Percentiles rank a stretch among this genome's conserved stretches.
phyloP scores from a whole-genome alignment of 2,888 invertebrate species.

The Tachina lurida region DNA sequence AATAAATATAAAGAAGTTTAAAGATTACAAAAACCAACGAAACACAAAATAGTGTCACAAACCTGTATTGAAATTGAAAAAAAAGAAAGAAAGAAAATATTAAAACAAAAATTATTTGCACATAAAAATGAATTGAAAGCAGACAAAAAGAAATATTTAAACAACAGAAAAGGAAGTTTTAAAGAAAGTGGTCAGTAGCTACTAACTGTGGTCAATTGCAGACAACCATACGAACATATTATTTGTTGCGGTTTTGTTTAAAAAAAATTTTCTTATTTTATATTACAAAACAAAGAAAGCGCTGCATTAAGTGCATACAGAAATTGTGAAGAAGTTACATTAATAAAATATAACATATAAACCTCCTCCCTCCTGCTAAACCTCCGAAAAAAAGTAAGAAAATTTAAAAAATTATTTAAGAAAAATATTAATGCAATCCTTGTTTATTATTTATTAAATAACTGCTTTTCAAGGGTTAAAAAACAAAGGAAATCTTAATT shows the following conservation, averaged over 20 bases:
- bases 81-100: constrained; percentile 24
- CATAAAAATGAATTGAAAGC: constrained; percentile 40
- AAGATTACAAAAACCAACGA: constrained; percentile 10
- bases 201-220: constrained; percentile 38
- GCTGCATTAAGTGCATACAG: not conserved
- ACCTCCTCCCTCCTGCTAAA: not conserved
- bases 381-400: constrained; percentile 48
- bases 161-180: constrained; percentile 66
- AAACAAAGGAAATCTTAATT: constrained; percentile 16
- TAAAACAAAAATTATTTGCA: constrained; percentile 37
- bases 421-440: not conserved
- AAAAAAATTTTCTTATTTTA: not conserved
- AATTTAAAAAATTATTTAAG: not conserved
- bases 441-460: not conserved
- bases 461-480: not conserved
- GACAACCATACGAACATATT: constrained; percentile 42
- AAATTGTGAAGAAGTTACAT: not conserved
- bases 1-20: constrained; percentile 40
- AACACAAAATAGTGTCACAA: constrained; percentile 58
- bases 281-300: constrained; percentile 31
- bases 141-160: constrained; percentile 32
- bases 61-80: constrained; percentile 53
- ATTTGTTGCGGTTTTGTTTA: constrained; percentile 8
- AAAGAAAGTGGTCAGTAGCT: constrained; percentile 64
- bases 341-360: not conserved